These are phyloP conservation scores for Maniola jurtina DNA, from an alignment of 1,140 invertebrate species.

Conservation along the genomic window DNA sequence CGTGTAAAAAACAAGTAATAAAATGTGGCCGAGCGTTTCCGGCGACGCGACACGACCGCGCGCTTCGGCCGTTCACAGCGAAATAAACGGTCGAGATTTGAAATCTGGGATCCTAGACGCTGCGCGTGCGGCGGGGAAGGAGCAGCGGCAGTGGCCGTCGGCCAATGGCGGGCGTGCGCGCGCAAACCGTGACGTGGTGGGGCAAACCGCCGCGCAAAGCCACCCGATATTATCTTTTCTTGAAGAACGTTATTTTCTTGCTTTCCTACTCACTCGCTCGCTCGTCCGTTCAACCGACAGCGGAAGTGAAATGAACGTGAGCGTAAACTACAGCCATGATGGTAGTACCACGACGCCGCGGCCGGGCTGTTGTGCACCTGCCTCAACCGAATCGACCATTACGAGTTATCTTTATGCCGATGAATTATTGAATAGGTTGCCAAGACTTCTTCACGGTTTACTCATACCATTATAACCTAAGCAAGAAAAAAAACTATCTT, in stretches of 20 bases:
- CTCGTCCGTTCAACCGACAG: constrained; percentile 70
- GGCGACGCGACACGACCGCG: constrained; percentile 48
- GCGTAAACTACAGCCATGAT: constrained; percentile 59
- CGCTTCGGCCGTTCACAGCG: constrained; percentile 58
- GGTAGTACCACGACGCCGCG: constrained; percentile 41
- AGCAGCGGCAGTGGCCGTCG: constrained; percentile 24
- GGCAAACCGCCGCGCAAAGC: constrained; percentile 48
- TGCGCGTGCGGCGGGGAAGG: constrained; percentile 59
- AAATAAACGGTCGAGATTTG: constrained; percentile 78
- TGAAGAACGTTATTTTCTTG: constrained; percentile 73
- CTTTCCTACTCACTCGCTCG: constrained; percentile 64
- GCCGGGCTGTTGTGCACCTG: constrained; percentile 36
- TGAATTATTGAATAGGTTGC: not conserved
- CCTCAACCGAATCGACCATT: constrained; percentile 17
- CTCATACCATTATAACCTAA: not conserved
- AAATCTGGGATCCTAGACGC: constrained; percentile 74
- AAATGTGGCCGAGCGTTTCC: constrained; percentile 41
- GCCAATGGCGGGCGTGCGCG: constrained; percentile 59
- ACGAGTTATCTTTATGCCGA: constrained; percentile 14
- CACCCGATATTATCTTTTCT: constrained; percentile 68
- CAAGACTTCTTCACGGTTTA: not conserved
- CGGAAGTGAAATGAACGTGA: constrained; percentile 74
- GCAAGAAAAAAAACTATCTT: not conserved
- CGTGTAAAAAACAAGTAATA: constrained; percentile 55
- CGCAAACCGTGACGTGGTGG: constrained; percentile 62